Base-by-base conservation (phyloP, 2,888 invertebrate species). In the Gandaritis pyraliata region DNA sequence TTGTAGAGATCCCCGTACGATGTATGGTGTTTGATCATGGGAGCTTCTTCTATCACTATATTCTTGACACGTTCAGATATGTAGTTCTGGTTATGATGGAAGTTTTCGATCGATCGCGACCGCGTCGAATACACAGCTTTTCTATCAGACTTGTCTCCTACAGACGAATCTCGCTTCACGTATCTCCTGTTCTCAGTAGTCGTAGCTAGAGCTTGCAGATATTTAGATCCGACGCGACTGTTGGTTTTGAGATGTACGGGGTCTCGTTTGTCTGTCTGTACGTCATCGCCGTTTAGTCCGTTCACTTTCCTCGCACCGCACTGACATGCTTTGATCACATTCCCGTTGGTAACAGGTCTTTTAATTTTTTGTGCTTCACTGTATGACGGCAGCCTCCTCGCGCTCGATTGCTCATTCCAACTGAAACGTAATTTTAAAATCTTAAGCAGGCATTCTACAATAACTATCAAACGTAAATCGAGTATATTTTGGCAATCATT, bases 291-390 rank as follows among this genome's bases (percentile, higher is more conserved):
- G 62, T 75, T 82, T 61, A 78, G 73, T 80, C 87, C 88, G 75
- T 87, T 90, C 81, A 82, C 83, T 83, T 83, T 86, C 68, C 82
- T 81, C 70, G 83, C 87, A 81, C 90, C 90, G 75, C 91, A 92
- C 85, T 88, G 88, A 79, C 92, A 92, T 49, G 64, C 67, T 78
- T 85, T 86, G 63, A 73, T 82, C 73, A 86, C 88, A 69, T 80
- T 83, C 77, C 90, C 89, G 82, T 88, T 90, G 80, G 82, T 81
- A 67, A 86, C 82, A 80, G 86, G 82, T 82, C 87, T 88, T 80
- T 88, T 91, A 86, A 85, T 89, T 85, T 90, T 92, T 92, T 92
- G 92, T 91, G 91, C 91, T 86, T 92, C 92, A 88, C 88, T 90
- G 74, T 90, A 90, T 73, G 85, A 82, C 83, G 90, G 89, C 89